phyloP scores from a whole-genome alignment of 2,113 vertebrate genomes.

The Aspiorhynchus laticeps region DNA sequence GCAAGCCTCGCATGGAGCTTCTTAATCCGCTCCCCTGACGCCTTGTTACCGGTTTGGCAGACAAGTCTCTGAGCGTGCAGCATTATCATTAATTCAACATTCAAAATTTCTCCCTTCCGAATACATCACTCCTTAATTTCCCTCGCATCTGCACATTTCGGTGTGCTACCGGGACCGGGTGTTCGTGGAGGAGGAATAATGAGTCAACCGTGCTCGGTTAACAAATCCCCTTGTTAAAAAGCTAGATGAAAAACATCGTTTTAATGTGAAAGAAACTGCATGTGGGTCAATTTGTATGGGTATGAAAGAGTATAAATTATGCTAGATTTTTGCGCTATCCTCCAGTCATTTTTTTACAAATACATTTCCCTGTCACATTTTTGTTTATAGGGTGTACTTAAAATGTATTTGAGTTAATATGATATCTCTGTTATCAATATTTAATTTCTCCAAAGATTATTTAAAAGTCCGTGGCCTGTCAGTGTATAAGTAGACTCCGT shows the following conservation, averaged over 20 bases:
- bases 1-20: slow-evolving; percentile 47
- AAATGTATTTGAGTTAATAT: slow-evolving; percentile 20
- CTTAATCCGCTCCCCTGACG: slow-evolving; percentile 93
- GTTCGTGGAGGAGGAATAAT: slow-evolving; percentile 77
- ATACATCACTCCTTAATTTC: slow-evolving; percentile 92
- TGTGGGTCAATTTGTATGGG: slow-evolving; percentile 62
- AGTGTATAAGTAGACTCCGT: not conserved
- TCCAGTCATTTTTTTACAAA: slow-evolving; percentile 40
- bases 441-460: slow-evolving; percentile 25
- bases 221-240: slow-evolving; percentile 77
- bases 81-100: slow-evolving; percentile 89
- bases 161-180: slow-evolving; percentile 68
- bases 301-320: slow-evolving; percentile 58
- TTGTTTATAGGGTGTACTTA: not conserved
- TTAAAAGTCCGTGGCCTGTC: slow-evolving; percentile 8
- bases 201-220: slow-evolving; percentile 74
- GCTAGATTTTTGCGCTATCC: slow-evolving; percentile 53
- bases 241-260: slow-evolving; percentile 68
- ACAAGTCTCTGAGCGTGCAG: slow-evolving; percentile 70
- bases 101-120: slow-evolving; percentile 82
- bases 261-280: slow-evolving; percentile 61
- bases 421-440: not conserved
- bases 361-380: not conserved
- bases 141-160: slow-evolving; percentile 79
- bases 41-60: slow-evolving; percentile 93